Evolutionary conservation across 1,140 invertebrate species (phyloP).

Genomic region (Rhyacophila brunnea): DNA sequence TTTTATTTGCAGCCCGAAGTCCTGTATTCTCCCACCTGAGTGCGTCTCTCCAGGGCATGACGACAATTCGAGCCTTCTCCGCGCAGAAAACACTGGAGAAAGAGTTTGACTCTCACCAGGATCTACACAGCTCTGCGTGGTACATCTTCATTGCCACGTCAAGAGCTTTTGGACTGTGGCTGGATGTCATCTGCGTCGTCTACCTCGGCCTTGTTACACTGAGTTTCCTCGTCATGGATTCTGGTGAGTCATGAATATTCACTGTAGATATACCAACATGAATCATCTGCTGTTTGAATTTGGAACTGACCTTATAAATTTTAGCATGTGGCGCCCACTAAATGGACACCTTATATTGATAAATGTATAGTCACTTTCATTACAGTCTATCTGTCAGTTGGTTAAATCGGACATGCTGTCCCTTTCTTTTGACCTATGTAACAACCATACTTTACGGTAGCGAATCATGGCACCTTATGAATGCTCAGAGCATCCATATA

Average conservation of each 20-base stretch:
- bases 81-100: slow-evolving; percentile 75
- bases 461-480: no score
- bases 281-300: no score
- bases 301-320: no score
- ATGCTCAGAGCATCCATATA: no score
- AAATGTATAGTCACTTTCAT: no score
- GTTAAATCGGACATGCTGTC: no score
- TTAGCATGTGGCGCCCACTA: no score
- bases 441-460: no score
- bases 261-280: not conserved
- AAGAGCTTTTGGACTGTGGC: slow-evolving; percentile 73
- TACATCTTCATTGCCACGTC: slow-evolving; percentile 63
- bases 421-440: no score
- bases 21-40: slow-evolving; percentile 87
- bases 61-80: slow-evolving; percentile 84
- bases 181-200: slow-evolving; percentile 73
- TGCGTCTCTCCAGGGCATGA: slow-evolving; percentile 82
- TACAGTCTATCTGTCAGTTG: no score
- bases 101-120: slow-evolving; percentile 79
- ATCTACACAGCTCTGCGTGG: slow-evolving; percentile 68
- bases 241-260: slow-evolving; percentile 43
- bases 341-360: no score
- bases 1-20: slow-evolving; percentile 59
- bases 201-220: slow-evolving; percentile 70
- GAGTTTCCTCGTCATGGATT: slow-evolving; percentile 65